phyloP scores from a whole-genome alignment of 2,113 vertebrate species.

The Pedetes capensis region DNA sequence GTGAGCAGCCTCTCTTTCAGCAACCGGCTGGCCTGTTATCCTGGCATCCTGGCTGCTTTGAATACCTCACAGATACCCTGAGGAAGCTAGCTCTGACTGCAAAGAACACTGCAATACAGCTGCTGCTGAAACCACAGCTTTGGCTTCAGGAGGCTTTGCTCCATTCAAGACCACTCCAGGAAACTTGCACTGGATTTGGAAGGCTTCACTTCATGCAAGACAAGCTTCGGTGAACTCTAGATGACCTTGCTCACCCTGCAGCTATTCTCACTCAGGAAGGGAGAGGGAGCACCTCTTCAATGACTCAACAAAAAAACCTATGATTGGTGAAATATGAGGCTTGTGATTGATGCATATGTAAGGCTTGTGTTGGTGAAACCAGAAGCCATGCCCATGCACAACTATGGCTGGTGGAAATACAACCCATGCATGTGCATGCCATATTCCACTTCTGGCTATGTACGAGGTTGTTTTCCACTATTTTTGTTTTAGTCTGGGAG shows the following conservation, averaged over 20 bases:
- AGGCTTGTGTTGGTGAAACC: background rate
- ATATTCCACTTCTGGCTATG: no score
- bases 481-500: no score
- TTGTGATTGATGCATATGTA: background rate
- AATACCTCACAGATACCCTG: background rate
- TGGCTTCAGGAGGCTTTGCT: background rate
- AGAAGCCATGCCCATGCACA: background rate
- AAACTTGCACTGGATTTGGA: background rate
- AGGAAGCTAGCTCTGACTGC: no score
- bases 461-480: no score
- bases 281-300: background rate
- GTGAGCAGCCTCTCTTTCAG: background rate
- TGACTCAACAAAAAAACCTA: background rate
- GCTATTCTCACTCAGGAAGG: background rate
- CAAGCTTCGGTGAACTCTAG: background rate
- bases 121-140: background rate
- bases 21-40: background rate
- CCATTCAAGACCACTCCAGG: background rate
- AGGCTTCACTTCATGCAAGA: background rate
- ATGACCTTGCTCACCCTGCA: no score
- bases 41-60: background rate
- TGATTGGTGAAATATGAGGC: background rate
- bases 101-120: no score
- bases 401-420: background rate
- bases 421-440: background rate